These are phyloP conservation scores for Otocyon megalotis DNA, from an alignment of 2,113 vertebrate genomes.

Conservation along the genomic window DNA sequence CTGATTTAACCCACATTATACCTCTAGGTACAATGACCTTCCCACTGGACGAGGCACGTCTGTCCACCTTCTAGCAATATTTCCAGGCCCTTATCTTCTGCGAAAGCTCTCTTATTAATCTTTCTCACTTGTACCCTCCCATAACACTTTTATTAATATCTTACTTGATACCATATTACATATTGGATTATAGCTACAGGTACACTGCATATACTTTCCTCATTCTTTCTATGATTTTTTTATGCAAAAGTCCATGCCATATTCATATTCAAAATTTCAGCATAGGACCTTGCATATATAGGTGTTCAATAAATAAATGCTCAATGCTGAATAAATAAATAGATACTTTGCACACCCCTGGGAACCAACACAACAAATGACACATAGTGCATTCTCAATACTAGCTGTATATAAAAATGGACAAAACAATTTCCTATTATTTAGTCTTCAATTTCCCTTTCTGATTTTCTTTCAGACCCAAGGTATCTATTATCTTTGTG, in stretches of 20 bases:
- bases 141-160: neutral
- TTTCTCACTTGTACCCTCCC: neutral
- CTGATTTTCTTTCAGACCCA: neutral
- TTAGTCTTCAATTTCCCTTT: neutral
- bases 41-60: neutral
- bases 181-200: neutral
- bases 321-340: constrained; percentile 36
- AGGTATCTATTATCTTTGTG: neutral
- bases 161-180: neutral
- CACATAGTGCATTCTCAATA: neutral
- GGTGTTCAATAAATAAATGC: neutral
- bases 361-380: neutral
- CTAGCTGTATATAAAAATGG: neutral
- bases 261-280: neutral
- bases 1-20: constrained; percentile 10
- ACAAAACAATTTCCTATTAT: neutral
- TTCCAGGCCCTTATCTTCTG: neutral
- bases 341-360: neutral
- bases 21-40: neutral
- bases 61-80: neutral
- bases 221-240: neutral
- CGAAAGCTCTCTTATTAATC: neutral
- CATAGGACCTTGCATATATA: neutral
- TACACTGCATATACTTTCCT: neutral
- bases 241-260: neutral